Base-by-base conservation (phyloP, 2,113 vertebrate genomes). In the Aptenodytes patagonicus region DNA sequence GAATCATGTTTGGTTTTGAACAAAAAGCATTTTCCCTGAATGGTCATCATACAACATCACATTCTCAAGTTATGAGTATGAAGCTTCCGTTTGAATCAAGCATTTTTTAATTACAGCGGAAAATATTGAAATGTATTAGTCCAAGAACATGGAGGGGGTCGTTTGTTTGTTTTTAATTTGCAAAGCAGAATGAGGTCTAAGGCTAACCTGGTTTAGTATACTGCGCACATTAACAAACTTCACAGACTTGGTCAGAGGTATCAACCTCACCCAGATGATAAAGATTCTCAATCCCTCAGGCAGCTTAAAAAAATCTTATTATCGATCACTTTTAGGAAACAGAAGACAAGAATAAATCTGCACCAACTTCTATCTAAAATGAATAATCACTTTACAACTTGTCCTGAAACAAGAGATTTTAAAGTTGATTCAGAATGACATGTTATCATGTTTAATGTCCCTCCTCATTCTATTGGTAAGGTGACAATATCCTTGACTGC, bases 291-390 rank as follows among this genome's bases (percentile, higher is more conserved):
- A 0, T 66, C 54, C 34, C 46, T 66, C 17, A 40, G n/a, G 34
- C 58, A 90, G 13, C 46, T 81, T 92, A 49, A 44, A 85, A 78
- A 69, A 25, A 62, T 51, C 60, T 64, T 25, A 46, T 17, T 83
- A 87, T 80, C 0, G 1, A 85, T 70, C 9, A 1, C 28, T 86
- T 92, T 77, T 62, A 51, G n/a, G 61, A 57, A 95, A 83, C 93
- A 49, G 25, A 87, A 66, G 81, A 70, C n/a, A 89, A 83, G 90
- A 93, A 80, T 69, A 94, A 95, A 86, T 86, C 64, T 73, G 22
- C 16, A 60, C 10, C 16, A 66, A 38, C 26, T 87, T 84, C 75
- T 58, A 34, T 55, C 62, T 90, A 28, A 91, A 95, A 83, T 75
- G 91, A 90, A 89, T 54, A 87, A 93, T 84, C 55, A 64, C 70